Evolutionary conservation across 1,140 invertebrate genomes (phyloP), one percentile per base, ranked within the genome.

Genomic region (Sesamia nonagrioides): DNA sequence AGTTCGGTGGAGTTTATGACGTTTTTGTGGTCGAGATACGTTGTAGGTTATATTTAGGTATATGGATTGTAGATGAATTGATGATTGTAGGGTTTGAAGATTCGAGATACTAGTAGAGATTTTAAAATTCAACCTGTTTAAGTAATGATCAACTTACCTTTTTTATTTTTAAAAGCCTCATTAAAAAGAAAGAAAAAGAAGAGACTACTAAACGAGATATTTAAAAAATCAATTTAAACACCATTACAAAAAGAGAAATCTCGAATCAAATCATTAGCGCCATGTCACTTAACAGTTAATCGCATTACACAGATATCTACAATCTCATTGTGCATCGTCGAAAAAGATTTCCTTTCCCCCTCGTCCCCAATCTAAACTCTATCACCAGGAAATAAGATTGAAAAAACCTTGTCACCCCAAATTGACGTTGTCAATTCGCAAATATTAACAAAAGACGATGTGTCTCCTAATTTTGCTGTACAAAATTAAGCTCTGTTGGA

Each of bases 271-370:
- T 92, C 90, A 90, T 92, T 92, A 92, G 89, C 89, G 84, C 81
- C 84, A 84, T 88, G 90, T 89, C 92, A 90, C 88, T 92, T 91
- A 90, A 80, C 84, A 83, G 86, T 91, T 92, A 93, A 92, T 94
- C 88, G 89, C 86, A 90, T 91, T 89, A 91, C 86, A 87, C 83
- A 86, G 83, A 84, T 91, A 91, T 89, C 89, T 78, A 61, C 35
- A 78, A 90, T 92, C 89, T 91, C 86, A 91, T 92, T 92, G 89
- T 91, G 84, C 86, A 85, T 86, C 82, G 45, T 56, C 63, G 71
- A 79, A 82, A 82, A 84, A 80, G 79, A 82, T 83, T 80, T 78
- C 48, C 78, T 52, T 52, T 27, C 13, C 21, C 21, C 18, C 8
- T 0, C 13, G 18, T 4, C 27, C 11, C 66, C 13, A 80, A 73